phyloP scores from a whole-genome alignment of 2,888 invertebrate genomes.

The Erebia ligea region DNA sequence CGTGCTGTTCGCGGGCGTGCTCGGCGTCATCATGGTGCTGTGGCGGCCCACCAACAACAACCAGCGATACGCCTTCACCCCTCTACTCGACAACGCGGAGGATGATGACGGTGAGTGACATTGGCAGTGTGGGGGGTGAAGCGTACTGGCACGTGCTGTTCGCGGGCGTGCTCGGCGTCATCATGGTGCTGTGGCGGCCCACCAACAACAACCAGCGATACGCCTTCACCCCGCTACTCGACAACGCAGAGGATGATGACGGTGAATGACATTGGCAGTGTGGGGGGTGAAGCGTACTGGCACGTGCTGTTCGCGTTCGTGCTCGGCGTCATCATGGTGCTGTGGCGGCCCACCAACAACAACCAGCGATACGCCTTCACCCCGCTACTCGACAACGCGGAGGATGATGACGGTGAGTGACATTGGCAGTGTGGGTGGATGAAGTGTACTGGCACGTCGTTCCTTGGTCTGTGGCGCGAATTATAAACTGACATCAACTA shows the following conservation, averaged over 20 bases:
- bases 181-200: constrained; percentile 98
- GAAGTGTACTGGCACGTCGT: too few relatives aligned
- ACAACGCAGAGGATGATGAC: constrained; percentile 90
- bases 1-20: too few relatives aligned
- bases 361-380: constrained; percentile 98
- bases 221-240: constrained; percentile 96
- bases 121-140: constrained; percentile 93
- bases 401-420: constrained; percentile 86
- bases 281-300: constrained; percentile 98
- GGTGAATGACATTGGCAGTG: constrained; percentile 82
- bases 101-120: constrained; percentile 85
- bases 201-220: constrained; percentile 97
- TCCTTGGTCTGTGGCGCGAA: too few relatives aligned
- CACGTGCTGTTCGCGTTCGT: too few relatives aligned
- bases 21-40: constrained; percentile 97
- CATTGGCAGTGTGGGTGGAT: neutral
- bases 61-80: constrained; percentile 97
- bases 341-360: constrained; percentile 98
- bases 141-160: constrained; percentile 98
- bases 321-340: constrained; percentile 97
- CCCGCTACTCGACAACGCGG: constrained; percentile 92
- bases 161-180: constrained; percentile 92
- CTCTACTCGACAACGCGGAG: constrained; percentile 92
- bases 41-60: constrained; percentile 98
- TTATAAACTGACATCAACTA: too few relatives aligned